Base-by-base conservation (phyloP, 1,140 invertebrate species). In the Dolichoris vasculosae region DNA sequence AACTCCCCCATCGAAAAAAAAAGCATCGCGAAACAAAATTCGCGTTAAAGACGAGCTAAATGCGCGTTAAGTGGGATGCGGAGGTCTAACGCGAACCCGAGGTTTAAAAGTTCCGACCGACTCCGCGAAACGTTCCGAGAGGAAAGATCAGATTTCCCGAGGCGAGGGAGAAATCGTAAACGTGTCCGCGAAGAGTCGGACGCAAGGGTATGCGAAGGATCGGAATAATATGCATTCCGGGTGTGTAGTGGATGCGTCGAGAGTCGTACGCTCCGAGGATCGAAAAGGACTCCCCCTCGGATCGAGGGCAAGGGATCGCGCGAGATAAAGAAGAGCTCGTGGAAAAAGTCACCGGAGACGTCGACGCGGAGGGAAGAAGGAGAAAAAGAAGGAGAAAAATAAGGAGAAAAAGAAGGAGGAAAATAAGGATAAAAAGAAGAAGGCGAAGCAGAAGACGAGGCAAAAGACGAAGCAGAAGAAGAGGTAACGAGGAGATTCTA, bases 401-500 rank as follows among this genome's bases (percentile, higher is more conserved):
- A 32, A 20, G 17, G 17, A 26, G 77, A 0, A 48, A 26, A 23
- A 59, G 17, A 59, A 9, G 48, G 13, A 23, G n/a, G 26, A 40
- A 7, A 64, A 59, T 32, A 30, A 20, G 35, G n/a, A 35, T 48
- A 30, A 38, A 23, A 55, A 20, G n/a, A 55, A 55, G 55, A 7
- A 78, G n/a, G 4, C 55, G 30, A 32, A 59, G 26, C 4, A 81
- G 43, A 38, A 40, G 43, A 23, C 17, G 20, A 17, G 35, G 69
- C 11, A 30, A 51, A 64, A 71, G 64, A 4, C 71, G 64, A 26
- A 67, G 76, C 23, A 71, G 46, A 43, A 69, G 83, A 35, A 23
- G 64, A 79, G 35, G 75, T 84, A 84, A 84, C 75, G 83, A 76
- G 84, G 78, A 55, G 82, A 85, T 48, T 87, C 84, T 82, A 85